Conservation (phyloP, 2,888 invertebrate genomes). For the Tanytarsus gracilentus region DNA sequence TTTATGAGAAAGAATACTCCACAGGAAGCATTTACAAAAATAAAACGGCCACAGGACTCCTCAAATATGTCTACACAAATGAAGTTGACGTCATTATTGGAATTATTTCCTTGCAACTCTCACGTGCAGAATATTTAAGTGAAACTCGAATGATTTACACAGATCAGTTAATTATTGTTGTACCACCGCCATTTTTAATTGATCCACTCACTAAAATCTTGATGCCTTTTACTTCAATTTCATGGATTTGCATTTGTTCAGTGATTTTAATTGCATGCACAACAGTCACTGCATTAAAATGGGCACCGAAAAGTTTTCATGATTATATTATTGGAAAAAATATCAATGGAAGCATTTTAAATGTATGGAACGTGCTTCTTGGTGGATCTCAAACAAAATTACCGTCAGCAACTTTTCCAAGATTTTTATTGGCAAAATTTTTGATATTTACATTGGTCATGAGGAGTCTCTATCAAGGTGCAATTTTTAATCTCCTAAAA, state of each 20-base stretch:
- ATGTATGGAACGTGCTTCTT: not conserved
- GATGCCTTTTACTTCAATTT: not conserved
- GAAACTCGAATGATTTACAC: not conserved
- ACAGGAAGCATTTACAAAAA: not conserved
- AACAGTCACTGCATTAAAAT: not conserved
- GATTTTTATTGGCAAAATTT: not conserved
- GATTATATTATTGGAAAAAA: not conserved
- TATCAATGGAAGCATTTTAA: not conserved
- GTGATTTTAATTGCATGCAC: not conserved
- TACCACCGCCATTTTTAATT: not conserved
- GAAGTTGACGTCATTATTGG: not conserved
- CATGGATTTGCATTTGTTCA: not conserved
- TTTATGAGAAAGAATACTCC: not conserved
- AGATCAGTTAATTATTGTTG: not conserved
- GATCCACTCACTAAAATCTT: not conserved
- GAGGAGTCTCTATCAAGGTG: not conserved
- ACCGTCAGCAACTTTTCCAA: not conserved
- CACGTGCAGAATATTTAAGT: not conserved
- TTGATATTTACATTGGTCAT: constrained; percentile 3
- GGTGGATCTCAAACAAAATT: not conserved
- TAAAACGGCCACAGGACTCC: not conserved
- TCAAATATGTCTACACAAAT: not conserved
- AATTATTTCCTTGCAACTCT: not conserved
- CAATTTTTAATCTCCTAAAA: constrained; percentile 8
- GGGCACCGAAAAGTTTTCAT: not conserved